These are phyloP conservation scores for Lagenorhynchus albirostris DNA, from an alignment of 2,113 vertebrate genomes.

Conservation along the genomic window DNA sequence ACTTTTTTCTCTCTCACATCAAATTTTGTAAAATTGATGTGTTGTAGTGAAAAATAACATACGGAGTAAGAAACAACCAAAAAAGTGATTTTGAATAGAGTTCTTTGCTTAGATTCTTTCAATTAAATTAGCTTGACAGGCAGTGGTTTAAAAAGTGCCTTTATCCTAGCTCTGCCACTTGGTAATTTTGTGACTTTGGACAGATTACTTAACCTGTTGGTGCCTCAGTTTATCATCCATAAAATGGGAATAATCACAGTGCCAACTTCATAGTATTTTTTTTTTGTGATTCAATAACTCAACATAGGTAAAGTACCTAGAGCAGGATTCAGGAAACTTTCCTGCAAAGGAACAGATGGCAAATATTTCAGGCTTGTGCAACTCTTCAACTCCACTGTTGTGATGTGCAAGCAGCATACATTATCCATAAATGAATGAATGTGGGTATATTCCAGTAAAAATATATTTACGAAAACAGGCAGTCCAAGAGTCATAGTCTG, in stretches of 20 bases:
- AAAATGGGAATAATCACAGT: not conserved
- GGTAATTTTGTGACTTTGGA: not conserved
- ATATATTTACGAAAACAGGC: not conserved
- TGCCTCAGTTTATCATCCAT: not conserved
- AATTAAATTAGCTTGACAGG: not conserved
- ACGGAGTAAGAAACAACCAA: not conserved
- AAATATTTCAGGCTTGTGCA: not conserved
- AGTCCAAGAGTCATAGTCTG: not conserved
- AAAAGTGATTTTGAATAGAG: not conserved
- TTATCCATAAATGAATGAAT: not conserved
- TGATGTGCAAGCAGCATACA: not conserved
- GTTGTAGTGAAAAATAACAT: not conserved
- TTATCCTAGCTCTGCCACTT: not conserved
- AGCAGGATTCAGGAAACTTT: not conserved
- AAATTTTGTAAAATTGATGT: constrained; percentile 49
- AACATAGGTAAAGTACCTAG: not conserved
- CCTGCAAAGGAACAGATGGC: not conserved
- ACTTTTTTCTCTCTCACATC: constrained; percentile 49
- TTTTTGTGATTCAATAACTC: not conserved
- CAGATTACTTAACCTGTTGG: not conserved
- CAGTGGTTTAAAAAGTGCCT: not conserved
- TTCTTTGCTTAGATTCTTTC: not conserved
- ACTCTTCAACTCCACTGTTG: not conserved
- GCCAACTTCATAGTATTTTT: not conserved
- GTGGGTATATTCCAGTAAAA: not conserved